Evolutionary conservation across 1,140 invertebrate genomes (phyloP).

Genomic region (Atta texana): DNA sequence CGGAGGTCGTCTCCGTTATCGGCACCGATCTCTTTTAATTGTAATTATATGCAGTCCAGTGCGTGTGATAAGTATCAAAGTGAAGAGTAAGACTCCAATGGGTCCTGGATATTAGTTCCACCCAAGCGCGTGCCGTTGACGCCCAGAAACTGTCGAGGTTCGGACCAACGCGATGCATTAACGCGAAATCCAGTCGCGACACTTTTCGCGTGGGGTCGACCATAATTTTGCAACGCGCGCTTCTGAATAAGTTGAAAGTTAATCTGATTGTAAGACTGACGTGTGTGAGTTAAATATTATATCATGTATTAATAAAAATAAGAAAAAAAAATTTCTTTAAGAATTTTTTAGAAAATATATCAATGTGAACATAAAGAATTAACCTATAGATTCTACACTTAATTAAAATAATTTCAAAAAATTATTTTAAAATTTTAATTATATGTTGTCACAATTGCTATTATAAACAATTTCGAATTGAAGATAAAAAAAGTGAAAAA

Average conservation of each 20-base stretch:
- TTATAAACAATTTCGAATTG: not conserved
- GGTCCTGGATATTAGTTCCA: conserved; percentile 74
- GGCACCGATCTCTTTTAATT: conserved; percentile 86
- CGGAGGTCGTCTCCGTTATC: conserved; percentile 77
- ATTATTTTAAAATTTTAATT: not conserved
- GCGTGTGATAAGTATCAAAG: conserved; percentile 81
- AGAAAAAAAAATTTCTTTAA: not conserved
- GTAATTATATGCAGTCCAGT: conserved; percentile 85
- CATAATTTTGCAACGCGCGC: not conserved
- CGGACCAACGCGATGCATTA: conserved; percentile 68
- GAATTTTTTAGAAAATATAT: not conserved
- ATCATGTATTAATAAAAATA: not conserved
- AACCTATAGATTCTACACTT: not conserved
- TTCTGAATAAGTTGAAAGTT: not conserved
- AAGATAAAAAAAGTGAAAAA: not conserved
- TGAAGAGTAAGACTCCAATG: conserved; percentile 73
- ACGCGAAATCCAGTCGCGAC: conserved; percentile 44
- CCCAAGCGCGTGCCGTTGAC: conserved; percentile 85
- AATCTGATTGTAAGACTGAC: too few species aligned
- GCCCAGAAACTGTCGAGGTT: conserved; percentile 78
- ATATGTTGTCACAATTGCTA: not conserved
- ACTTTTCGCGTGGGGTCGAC: not conserved
- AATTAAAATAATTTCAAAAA: not conserved
- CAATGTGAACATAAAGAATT: not conserved
- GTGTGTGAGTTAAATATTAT: not conserved